Conservation (phyloP, 2,888 invertebrate species). For the Dasypogon diadema region DNA sequence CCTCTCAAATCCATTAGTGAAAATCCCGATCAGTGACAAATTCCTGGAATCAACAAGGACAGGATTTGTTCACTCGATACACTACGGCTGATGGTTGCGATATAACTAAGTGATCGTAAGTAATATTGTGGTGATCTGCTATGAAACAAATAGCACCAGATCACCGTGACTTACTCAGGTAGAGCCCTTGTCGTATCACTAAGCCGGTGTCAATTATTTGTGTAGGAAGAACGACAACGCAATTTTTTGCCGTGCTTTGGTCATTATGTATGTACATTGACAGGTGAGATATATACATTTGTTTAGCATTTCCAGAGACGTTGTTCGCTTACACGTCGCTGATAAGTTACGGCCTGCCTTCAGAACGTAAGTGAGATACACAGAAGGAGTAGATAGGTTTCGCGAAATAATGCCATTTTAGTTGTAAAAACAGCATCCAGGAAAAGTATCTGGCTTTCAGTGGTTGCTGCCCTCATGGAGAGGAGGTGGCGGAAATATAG, state of each 20-base stretch:
- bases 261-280: neutral
- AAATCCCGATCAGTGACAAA: neutral
- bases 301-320: neutral
- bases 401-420: too few relatives aligned
- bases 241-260: too few relatives aligned
- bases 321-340: neutral
- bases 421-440: too few relatives aligned
- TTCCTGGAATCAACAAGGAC: neutral
- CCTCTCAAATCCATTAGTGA: neutral
- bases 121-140: neutral
- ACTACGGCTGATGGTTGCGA: neutral
- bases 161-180: neutral
- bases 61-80: neutral
- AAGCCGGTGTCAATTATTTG: conserved; percentile 2
- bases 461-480: too few relatives aligned
- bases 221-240: conserved; percentile 1
- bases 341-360: neutral
- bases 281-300: conserved; percentile 1
- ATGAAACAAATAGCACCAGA: neutral
- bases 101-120: conserved; percentile 1
- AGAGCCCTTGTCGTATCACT: neutral
- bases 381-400: too few relatives aligned
- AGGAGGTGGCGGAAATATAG: too few relatives aligned
- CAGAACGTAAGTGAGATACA: too few relatives aligned
- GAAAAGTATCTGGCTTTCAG: too few relatives aligned